A percentile compares a stretch with the other conserved stretches of the same genome.
Conservation (phyloP, 2,113 vertebrate genomes). For the Chaetorhynchus papuensis region DNA sequence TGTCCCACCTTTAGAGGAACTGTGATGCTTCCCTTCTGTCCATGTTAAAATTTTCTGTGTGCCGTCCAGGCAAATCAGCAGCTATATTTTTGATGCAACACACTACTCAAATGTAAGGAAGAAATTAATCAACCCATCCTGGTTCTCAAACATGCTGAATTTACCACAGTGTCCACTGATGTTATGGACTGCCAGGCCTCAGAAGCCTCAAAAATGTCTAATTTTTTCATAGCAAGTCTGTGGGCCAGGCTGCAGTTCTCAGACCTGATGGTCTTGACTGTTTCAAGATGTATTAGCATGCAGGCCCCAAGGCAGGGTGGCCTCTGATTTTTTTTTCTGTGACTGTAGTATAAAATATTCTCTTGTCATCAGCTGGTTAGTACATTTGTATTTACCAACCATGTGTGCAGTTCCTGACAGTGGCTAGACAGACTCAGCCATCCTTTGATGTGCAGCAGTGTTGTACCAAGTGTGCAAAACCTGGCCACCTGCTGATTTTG, state of each 20-base stretch:
- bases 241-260: neutral
- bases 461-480: neutral
- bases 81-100: neutral
- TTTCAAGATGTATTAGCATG: neutral
- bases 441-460: neutral
- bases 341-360: neutral
- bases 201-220: constrained; percentile 42
- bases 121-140: neutral
- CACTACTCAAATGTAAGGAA: neutral
- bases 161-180: neutral
- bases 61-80: neutral
- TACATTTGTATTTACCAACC: neutral
- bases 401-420: neutral
- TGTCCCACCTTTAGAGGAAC: neutral
- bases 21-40: neutral
- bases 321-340: neutral
- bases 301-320: neutral
- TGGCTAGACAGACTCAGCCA: neutral
- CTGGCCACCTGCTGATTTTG: neutral
- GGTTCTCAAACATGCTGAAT: neutral
- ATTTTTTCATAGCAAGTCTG: neutral
- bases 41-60: neutral
- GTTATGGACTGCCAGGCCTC: neutral
- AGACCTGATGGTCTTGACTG: neutral
- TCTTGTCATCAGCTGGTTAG: neutral